Evolutionary conservation across 2,113 vertebrate species (phyloP).

Genomic region (Callocephalon fimbriatum): DNA sequence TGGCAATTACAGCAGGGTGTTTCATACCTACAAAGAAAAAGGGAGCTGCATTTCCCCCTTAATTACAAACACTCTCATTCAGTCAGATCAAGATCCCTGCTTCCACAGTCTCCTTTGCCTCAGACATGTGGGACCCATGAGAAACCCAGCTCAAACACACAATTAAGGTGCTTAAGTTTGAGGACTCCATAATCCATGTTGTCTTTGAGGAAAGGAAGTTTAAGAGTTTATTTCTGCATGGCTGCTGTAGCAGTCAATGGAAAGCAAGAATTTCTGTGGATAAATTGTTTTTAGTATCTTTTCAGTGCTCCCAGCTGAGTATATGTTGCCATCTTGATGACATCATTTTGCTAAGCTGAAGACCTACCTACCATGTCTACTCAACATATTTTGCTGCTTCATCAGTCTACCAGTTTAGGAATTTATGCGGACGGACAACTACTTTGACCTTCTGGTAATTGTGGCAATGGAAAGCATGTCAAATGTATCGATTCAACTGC

Average conservation of each 20-base stretch:
- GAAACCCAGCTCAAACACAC: neutral
- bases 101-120: neutral
- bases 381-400: neutral
- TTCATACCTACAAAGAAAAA: neutral
- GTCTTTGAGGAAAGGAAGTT: neutral
- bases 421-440: neutral
- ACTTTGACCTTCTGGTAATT: neutral
- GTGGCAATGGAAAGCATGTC: neutral
- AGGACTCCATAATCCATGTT: neutral
- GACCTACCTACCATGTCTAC: rapidly evolving
- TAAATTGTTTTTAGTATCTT: neutral
- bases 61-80: neutral
- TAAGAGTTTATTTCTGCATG: neutral
- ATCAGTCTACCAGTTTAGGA: neutral
- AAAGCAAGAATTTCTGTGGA: neutral
- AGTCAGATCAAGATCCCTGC: neutral
- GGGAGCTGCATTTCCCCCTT: neutral
- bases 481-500: neutral
- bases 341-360: neutral
- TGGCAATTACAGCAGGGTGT: neutral
- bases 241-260: neutral
- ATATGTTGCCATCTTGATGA: neutral
- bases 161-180: neutral
- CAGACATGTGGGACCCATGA: rapidly evolving
- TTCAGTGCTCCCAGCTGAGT: neutral